Conservation (phyloP, 2,888 invertebrate species). For the Trissoscelio sp. region DNA sequence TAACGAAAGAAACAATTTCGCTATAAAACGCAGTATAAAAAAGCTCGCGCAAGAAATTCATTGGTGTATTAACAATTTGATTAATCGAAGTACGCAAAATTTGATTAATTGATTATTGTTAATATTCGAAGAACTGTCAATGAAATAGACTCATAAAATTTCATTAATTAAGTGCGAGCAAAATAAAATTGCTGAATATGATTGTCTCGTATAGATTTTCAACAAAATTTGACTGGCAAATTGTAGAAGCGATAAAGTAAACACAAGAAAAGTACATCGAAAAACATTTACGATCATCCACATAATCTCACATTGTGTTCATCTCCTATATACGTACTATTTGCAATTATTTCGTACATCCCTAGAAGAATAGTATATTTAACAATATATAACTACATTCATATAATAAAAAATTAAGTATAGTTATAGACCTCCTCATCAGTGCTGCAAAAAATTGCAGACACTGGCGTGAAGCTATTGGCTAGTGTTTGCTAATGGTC, state of each 20-base stretch:
- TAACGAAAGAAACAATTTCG: constrained; percentile 5
- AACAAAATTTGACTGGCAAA: neutral
- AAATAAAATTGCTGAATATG: constrained; percentile 14
- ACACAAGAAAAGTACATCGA: constrained; percentile 4
- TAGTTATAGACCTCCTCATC: constrained; percentile 74
- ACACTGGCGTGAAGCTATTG: constrained; percentile 76
- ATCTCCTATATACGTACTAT: constrained; percentile 60
- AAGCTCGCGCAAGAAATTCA: neutral
- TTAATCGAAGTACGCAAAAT: neutral
- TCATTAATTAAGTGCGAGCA: neutral
- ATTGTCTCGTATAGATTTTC: constrained; percentile 13
- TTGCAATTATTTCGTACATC: constrained; percentile 74
- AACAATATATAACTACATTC: constrained; percentile 78
- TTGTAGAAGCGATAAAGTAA: constrained; percentile 7
- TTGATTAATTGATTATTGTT: neutral
- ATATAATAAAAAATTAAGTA: constrained; percentile 80
- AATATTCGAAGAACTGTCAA: neutral
- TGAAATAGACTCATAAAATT: neutral
- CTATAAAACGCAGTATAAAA: constrained; percentile 36
- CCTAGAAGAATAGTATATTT: constrained; percentile 80
- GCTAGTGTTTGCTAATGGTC: constrained; percentile 76
- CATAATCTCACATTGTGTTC: constrained; percentile 50
- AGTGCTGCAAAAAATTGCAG: constrained; percentile 67
- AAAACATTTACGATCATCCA: constrained; percentile 24
- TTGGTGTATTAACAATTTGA: neutral